Base-by-base conservation (phyloP, 2,888 invertebrate species). In the Caenorhabditis doughertyi region DNA sequence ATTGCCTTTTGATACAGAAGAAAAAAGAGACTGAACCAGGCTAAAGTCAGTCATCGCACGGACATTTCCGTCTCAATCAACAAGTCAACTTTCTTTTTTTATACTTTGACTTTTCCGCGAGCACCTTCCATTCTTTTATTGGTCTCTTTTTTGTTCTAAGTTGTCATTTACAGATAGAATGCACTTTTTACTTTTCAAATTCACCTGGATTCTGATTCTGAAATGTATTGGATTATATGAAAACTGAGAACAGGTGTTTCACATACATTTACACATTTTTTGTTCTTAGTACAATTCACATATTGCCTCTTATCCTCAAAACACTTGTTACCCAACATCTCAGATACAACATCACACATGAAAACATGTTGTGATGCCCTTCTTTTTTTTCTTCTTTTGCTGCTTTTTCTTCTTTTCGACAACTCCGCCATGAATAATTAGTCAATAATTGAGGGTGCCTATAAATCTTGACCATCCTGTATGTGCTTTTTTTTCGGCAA, bases 61-160 rank as follows among this genome's bases (percentile, higher is more conserved):
- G 76, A 67, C 76, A 42, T 76, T 76, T 76, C 76, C 76, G 67
- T 76, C 76, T 76, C 76, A 67, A 76, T 76, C 76, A 56, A 67
- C 27, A 53, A 53, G 35, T 55, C 74, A 51, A 47, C 49, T 18
- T 27, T 27, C 16, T 55, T 58, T 42, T 62, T 74, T 65, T 32
- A 55, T 64, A 65, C 56, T 56, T 65, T 42, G 42, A 7, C 18
- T 68, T 55, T 32, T 44, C 27, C 27, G 56, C 8, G 23, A 53
- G 23, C 35, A 29, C 29, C 44, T 42, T 7, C 7, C 47, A 68
- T 29, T 21, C 18, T 18, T 4, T 23, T 23, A 32, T 16, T 39
- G 23, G n/a, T 8, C 49, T 29, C 27, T 55, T 18, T 27, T 8
- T 67, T 35, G 18, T 67, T 18, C 2, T 18, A 42, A 42, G 16